Evolutionary conservation across 1,140 invertebrate genomes (phyloP).

Genomic region (Bathynomus jamesi): DNA sequence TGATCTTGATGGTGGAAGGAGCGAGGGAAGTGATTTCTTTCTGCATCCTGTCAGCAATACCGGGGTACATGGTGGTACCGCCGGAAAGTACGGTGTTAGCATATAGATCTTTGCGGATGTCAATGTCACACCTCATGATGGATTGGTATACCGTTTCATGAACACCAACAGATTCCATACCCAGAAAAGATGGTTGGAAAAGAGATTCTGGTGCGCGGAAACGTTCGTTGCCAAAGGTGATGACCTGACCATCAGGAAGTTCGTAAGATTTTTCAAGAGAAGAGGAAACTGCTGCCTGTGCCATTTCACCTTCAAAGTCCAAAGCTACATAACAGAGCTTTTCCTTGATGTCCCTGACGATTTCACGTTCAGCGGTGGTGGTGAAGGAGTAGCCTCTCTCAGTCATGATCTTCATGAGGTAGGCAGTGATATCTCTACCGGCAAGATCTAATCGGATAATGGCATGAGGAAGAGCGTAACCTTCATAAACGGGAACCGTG

Average conservation of each 20-base stretch:
- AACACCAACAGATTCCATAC: too few species aligned
- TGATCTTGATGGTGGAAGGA: conserved; percentile 58
- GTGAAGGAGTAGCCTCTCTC: conserved; percentile 54
- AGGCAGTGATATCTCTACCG: conserved; percentile 78
- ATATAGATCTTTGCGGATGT: too few species aligned
- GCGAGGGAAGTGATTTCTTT: too few species aligned
- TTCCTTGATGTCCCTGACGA: too few species aligned
- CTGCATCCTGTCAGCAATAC: too few species aligned
- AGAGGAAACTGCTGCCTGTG: conserved; percentile 48
- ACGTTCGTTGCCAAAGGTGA: conserved; percentile 60
- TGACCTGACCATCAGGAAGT: conserved; percentile 75
- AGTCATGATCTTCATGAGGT: too few species aligned
- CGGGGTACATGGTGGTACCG: too few species aligned
- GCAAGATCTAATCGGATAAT: conserved; percentile 79
- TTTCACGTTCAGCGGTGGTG: conserved; percentile 59
- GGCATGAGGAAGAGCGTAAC: too few species aligned
- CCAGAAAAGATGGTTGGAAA: too few species aligned
- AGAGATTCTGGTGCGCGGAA: conserved; percentile 53
- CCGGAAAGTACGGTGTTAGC: too few species aligned
- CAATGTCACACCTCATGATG: conserved; percentile 87
- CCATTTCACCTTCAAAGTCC: conserved; percentile 33
- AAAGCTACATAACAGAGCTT: conserved; percentile 77
- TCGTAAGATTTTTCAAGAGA: conserved; percentile 84
- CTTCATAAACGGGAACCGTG: too few species aligned
- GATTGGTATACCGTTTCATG: conserved; percentile 74